phyloP scores from a whole-genome alignment of 2,888 invertebrate genomes.

The Bellardia bayeri region DNA sequence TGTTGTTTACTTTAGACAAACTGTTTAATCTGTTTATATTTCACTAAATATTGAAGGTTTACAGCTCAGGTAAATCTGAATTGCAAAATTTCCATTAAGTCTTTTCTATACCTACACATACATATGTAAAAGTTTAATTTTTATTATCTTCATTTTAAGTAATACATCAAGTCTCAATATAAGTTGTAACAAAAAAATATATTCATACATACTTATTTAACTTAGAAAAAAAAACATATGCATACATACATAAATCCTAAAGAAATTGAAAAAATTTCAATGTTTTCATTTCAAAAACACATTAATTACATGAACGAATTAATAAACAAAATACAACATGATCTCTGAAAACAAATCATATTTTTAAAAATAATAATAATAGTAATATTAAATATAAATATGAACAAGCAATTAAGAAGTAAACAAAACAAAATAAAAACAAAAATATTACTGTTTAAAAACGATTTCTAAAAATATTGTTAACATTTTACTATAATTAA shows the following conservation, averaged over 20 bases:
- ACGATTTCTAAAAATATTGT: slow-evolving; percentile 68
- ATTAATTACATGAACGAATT: slow-evolving; percentile 4
- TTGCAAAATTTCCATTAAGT: too few species aligned
- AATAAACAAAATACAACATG: slow-evolving; percentile 18
- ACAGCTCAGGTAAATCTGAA: too few species aligned
- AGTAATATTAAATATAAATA: not conserved
- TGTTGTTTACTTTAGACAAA: too few species aligned
- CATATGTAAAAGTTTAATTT: not conserved
- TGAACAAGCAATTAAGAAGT: slow-evolving; percentile 38
- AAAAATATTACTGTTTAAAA: slow-evolving; percentile 45
- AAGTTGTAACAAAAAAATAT: too few species aligned
- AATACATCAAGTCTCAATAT: not conserved
- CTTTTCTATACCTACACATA: not conserved
- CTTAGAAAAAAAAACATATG: not conserved
- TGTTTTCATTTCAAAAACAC: not conserved
- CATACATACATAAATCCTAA: not conserved
- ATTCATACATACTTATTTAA: not conserved
- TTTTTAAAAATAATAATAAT: slow-evolving; percentile 23
- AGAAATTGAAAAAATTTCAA: not conserved
- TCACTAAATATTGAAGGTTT: too few species aligned
- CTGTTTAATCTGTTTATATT: too few species aligned
- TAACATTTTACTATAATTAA: slow-evolving; percentile 70
- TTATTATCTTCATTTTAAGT: not conserved
- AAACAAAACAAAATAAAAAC: not conserved
- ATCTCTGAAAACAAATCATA: slow-evolving; percentile 40